phyloP scores from a whole-genome alignment of 2,888 invertebrate genomes.

The Eilema caniola region DNA sequence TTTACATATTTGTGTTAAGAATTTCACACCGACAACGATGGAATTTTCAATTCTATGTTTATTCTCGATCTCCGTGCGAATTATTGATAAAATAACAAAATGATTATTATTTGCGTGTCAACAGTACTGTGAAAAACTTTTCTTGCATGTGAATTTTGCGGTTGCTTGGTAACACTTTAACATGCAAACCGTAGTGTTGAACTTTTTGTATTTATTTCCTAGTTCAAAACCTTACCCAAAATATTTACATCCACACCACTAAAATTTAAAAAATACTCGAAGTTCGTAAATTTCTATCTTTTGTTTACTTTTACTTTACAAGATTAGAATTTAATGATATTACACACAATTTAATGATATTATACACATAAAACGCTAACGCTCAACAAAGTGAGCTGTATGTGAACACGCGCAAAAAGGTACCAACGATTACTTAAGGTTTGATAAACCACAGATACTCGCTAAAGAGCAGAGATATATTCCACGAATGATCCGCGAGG shows the following conservation, averaged over 20 bases:
- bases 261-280: background rate
- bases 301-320: background rate
- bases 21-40: background rate
- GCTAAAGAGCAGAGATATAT: too few relatives aligned
- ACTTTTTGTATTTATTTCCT: background rate
- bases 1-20: background rate
- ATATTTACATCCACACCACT: background rate
- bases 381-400: too few relatives aligned
- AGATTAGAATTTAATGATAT: background rate
- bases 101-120: constrained; percentile 39
- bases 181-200: background rate
- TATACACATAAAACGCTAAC: too few relatives aligned
- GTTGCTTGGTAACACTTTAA: constrained; percentile 1
- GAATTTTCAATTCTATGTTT: background rate
- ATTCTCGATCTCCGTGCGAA: constrained; percentile 49
- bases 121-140: constrained; percentile 37
- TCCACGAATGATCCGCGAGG: too few relatives aligned
- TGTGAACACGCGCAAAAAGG: too few relatives aligned
- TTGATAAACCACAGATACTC: too few relatives aligned
- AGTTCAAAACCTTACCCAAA: background rate
- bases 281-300: background rate
- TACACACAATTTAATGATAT: too few relatives aligned
- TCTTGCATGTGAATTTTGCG: background rate
- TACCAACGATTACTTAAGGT: too few relatives aligned
- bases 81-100: constrained; percentile 28